Base-by-base conservation (phyloP, 1,140 invertebrate genomes). In the Centruroides sculpturatus region DNA sequence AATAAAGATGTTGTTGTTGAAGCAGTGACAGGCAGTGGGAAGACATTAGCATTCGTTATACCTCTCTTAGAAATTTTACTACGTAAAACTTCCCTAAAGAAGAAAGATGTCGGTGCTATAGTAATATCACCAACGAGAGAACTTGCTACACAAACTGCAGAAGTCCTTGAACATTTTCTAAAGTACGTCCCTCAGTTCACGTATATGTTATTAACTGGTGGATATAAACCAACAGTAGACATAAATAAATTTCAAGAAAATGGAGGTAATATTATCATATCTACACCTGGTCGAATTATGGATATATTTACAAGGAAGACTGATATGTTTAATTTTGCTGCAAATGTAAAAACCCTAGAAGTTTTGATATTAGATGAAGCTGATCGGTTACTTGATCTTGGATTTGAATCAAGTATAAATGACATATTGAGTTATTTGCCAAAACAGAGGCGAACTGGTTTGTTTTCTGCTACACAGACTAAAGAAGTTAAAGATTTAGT, bases 381-480 rank as follows among this genome's bases (percentile, higher is more conserved):
- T 10, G 97, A 99, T 76, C 80, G 89, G 62, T 76, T 99, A 7
- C 74, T 98, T 48, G 92, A 95, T 70, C 77, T 96, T 64, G 94
- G 94, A 5, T 99, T 98, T 75, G 85, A 87, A 70, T 69, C 52
- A 62, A 79, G 85, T n/a, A 75, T 99, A 1, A 91, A 91, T 66
- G 87, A 84, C 50, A 97, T 99, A 68, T 77, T 99, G 0, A 82
- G 83, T 68, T 90, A 86, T 73, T 74, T 99, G 53, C 96, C 97
- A 0, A 85, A 93, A 59, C 90, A 96, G 70, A 75, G 97, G 66
- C 78, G 93, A 69, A 99, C 97, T 1, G 93, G 93, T 0, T 77
- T 99, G 23, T 99, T 99, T 76, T 99, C 95, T 36, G 97, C 97
- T 6, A 99, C 97, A 13, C 95, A 98, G 75, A 98, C 94, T 0